Evolutionary conservation across 2,797 vertebrate genomes (phyloP), one percentile per base, ranked within the genome.

Genomic region (Acrocephalus scirpaceus): DNA sequence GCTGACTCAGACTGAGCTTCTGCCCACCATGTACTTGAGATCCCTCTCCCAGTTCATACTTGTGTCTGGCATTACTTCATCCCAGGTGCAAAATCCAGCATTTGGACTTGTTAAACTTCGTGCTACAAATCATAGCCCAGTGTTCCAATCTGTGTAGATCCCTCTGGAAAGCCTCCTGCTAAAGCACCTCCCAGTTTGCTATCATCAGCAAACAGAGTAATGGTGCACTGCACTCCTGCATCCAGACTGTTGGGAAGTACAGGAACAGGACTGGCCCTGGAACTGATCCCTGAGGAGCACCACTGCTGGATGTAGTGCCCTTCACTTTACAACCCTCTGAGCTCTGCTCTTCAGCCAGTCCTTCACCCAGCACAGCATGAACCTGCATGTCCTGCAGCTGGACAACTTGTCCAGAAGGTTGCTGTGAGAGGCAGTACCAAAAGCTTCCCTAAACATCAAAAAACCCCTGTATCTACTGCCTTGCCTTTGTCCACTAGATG

Each of bases 51-150:
- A 19, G 15, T 22, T 67, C 11, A 4, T 51, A 5, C 22, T 22
- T 32, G n/a, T 42, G 26, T 29, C 34, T 62, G 42, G 30, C 17
- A 29, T 42, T 71, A 5, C 26, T 48, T 40, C 1, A 3, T 70
- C 25, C 25, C 3, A 16, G 14, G 11, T 77, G 34, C 30, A 62
- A 7, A 26, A 19, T 84, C 22, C 0, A 0, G 6, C 23, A 51
- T 53, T 62, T 62, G 1, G 8, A 30, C 22, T 72, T 38, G 21
- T 32, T 70, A 29, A 4, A n/a, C 13, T 65, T 70, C 9, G 42
- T 60, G 9, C 45, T 11, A 0, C 34, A 54, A 67, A 48, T 72
- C 10, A 4, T 5, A 3, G 17, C 18, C 11, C 27, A 25, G 0
- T 69, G 50, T 50, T 64, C 27, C 40, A 83, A 2, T 54, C 11